These are phyloP conservation scores for Sinocyclocheilus grahami DNA, from an alignment of 2,113 vertebrate species.

Conservation along the genomic window DNA sequence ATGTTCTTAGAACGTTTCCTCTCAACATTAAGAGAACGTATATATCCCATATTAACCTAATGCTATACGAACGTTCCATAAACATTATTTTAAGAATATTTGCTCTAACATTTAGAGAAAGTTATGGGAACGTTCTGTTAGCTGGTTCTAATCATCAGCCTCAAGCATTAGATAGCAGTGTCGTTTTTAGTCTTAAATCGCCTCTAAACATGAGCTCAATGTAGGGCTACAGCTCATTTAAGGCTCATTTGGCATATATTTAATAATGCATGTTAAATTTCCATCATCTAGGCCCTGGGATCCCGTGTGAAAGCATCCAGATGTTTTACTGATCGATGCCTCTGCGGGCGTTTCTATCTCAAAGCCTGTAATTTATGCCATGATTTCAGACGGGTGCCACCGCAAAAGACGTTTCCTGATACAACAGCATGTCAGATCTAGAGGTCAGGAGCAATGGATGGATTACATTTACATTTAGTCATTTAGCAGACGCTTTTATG, in stretches of 20 bases:
- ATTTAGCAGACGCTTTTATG: too few relatives aligned
- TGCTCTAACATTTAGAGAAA: background rate
- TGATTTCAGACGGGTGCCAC: slow-evolving; percentile 59
- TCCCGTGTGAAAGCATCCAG: slow-evolving; percentile 50
- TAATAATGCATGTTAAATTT: background rate
- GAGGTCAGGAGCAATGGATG: slow-evolving; percentile 41
- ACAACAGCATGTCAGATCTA: background rate
- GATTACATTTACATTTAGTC: background rate
- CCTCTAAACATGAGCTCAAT: background rate
- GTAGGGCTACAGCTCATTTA: background rate
- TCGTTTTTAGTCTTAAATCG: background rate
- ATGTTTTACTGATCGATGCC: slow-evolving; percentile 50
- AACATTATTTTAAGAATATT: background rate
- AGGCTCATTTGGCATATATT: background rate
- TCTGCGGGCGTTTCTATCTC: slow-evolving; percentile 63
- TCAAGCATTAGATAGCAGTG: background rate
- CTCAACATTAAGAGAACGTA: background rate
- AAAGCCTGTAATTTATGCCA: background rate
- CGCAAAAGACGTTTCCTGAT: background rate
- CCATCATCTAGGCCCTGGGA: background rate
- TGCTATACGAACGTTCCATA: background rate
- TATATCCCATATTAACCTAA: background rate
- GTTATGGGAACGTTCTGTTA: background rate
- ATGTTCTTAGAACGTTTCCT: background rate
- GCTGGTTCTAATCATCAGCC: background rate